Evolutionary conservation across 2,797 vertebrate genomes (phyloP), one percentile per base, ranked within the genome.

Genomic region (Eulemur rubriventer): DNA sequence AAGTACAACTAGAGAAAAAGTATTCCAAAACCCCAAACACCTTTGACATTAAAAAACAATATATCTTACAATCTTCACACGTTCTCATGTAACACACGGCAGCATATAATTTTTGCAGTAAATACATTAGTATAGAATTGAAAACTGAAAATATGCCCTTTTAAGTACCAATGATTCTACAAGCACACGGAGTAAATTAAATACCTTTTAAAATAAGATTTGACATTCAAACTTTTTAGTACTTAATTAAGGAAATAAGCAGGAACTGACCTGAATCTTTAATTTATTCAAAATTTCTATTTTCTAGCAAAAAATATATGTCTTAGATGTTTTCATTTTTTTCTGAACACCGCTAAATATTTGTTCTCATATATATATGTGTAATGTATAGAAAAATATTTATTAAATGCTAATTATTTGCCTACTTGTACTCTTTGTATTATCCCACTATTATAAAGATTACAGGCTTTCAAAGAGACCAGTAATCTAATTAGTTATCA

Each of bases 1-100:
- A 91, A 91, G 91, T 80, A 80, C 1, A 78, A 3, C 38, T 33
- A 78, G 13, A 85, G 28, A 63, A 79, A 91, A 94, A 57, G 0
- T 69, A 84, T 69, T 94, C 18, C 78, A 41, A 76, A 85, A 94
- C n/a, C 7, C 22, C 6, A 7, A 96, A 52, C 24, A 76, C 7
- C 24, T 94, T 52, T 78, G 33, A 88, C 30, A 92, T 65, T 95
- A 24, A 81, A 84, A 92, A 61, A 7, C 63, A 95, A 72, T 26
- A 16, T 1, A 84, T 12, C 9, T 83, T 95, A 24, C 70, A 16
- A 59, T 7, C 22, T 48, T 89, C 50, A 91, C 20, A 48, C 80
- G 26, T 63, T 84, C 28, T 83, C 14, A 95, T 80, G 80, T 61
- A 89, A 50, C 11, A 12, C 17, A 26, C 63, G 17, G 55, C 7